Conservation (phyloP, 2,113 vertebrate genomes). For the Asarcornis scutulata region DNA sequence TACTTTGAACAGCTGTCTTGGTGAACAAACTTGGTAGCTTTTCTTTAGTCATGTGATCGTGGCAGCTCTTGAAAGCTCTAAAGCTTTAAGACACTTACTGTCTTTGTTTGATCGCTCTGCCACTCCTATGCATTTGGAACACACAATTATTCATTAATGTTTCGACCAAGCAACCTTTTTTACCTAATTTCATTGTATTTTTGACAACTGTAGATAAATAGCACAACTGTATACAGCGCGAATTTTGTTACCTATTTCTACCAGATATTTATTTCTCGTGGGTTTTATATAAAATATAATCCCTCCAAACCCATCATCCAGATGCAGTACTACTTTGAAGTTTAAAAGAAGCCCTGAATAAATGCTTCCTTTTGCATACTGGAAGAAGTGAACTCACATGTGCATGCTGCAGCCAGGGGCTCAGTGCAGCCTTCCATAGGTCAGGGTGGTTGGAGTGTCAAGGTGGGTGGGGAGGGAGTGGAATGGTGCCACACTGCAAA, state of each 20-base stretch:
- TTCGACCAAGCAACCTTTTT: conserved; percentile 45
- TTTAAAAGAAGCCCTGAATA: neutral
- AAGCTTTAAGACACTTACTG: neutral
- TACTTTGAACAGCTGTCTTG: neutral
- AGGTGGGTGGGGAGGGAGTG: no score
- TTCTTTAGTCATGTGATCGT: neutral
- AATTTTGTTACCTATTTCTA: conserved; percentile 39
- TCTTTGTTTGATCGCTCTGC: neutral
- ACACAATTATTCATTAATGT: neutral
- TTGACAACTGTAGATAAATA: neutral
- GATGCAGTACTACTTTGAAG: neutral
- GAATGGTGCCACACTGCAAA: no score
- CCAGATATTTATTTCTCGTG: neutral
- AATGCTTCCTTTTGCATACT: no score
- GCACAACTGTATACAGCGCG: neutral
- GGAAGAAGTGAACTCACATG: no score
- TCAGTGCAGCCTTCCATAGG: no score
- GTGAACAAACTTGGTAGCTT: neutral
- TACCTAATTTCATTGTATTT: conserved; percentile 15
- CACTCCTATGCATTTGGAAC: neutral
- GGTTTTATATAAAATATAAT: conserved; percentile 21
- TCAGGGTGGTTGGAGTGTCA: no score
- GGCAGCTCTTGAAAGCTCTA: neutral
- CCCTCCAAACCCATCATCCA: neutral
- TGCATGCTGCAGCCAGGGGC: no score